Base-by-base conservation (phyloP, 2,113 vertebrate genomes). In the Reinhardtius hippoglossoides region DNA sequence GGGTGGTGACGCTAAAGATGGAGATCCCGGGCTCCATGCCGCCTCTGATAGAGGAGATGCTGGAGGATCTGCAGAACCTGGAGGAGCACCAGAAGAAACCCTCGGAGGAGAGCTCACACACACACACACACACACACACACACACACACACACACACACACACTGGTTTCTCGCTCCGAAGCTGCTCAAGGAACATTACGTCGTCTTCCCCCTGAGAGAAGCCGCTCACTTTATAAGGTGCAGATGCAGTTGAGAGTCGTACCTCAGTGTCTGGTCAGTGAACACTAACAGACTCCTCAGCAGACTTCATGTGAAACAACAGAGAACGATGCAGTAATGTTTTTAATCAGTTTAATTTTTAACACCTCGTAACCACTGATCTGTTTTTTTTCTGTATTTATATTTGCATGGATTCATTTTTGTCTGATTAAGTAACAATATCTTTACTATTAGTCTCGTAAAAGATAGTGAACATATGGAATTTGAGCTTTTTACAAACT, bases 1-100 rank as follows among this genome's bases (percentile, higher is more conserved):
- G 97, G 78, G 97, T 97, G 83, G 97, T 98, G 96, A 90, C 88
- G 0, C 70, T 92, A 18, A 91, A 90, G 84, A 71, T 90, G 91
- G 91, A 91, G 89, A 92, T 98, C 83, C 96, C 97, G n/a, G 97
- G 97, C 76, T 97, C 96, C 23, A 96, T 98, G 96, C 97, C 97
- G 0, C 97, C 97, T 9, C 95, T 98, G 71, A 98, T 98, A 84
- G 95, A 97, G 92, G 97, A 92, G 85, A 92, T 92, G 91, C 76
- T 92, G 84, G 91, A 92, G 67, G 91, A 91, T 31, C 89, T 96
- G 77, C 95, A 98, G 93, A 95, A 96, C 91, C 95, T 96, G 37
- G 96, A 97, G 88, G 93, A 95, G 71, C 87, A 95, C 81, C 94
- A 86, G 78, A 80, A 55, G 89, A 93, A 70, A 50, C 35, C 89